Evolutionary conservation across 2,888 invertebrate species (phyloP).

Genomic region (Coecobrya sp.): DNA sequence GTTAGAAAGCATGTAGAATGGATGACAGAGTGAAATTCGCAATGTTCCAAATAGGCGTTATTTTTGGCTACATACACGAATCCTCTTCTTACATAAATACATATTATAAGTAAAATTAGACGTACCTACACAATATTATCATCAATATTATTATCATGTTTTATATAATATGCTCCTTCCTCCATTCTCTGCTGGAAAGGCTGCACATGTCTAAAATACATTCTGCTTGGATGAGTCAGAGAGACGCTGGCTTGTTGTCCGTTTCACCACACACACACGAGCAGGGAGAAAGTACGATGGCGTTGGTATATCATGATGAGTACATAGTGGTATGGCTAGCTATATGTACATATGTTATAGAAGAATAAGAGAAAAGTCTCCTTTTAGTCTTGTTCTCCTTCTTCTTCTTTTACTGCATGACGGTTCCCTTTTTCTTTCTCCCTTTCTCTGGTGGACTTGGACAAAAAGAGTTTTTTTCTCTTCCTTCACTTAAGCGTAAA

Average conservation of each 20-base stretch:
- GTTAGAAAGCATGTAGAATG: background rate
- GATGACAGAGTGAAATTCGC: conserved; percentile 13
- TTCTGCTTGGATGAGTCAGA: conserved; percentile 55
- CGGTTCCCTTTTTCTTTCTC: background rate
- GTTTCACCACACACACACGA: background rate
- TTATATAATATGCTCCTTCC: background rate
- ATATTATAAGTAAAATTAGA: too few relatives aligned
- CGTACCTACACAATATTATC: background rate
- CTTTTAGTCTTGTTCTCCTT: too few relatives aligned
- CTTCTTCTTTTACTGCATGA: too few relatives aligned
- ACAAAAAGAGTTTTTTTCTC: background rate
- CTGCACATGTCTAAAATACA: conserved; percentile 64
- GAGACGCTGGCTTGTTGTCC: conserved; percentile 9
- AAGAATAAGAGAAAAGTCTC: too few relatives aligned
- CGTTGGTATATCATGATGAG: too few relatives aligned
- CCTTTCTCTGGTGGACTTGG: background rate
- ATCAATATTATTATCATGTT: background rate
- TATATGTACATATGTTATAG: too few relatives aligned
- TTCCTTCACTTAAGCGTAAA: background rate
- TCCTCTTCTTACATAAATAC: background rate
- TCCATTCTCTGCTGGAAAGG: conserved; percentile 14
- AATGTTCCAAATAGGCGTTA: background rate
- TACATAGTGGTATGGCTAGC: background rate
- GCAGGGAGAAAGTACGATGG: too few relatives aligned
- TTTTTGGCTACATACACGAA: background rate